These are phyloP conservation scores for Atrichornis clamosus DNA, from an alignment of 2,113 vertebrate genomes.

Conservation along the genomic window DNA sequence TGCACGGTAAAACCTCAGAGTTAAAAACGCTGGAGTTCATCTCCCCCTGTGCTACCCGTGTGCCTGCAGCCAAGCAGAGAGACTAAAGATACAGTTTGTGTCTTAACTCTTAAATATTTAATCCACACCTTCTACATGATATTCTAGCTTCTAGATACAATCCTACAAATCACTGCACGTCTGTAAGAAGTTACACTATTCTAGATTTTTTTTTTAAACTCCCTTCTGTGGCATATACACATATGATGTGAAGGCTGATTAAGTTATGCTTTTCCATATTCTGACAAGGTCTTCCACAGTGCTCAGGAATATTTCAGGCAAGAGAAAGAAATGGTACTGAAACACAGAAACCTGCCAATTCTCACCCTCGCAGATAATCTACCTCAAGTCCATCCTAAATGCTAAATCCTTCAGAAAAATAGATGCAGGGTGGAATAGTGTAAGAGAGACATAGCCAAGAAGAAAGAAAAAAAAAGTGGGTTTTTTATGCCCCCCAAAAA, in stretches of 20 bases:
- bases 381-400: background rate
- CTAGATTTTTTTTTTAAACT: background rate
- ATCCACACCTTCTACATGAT: background rate
- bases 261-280: slow-evolving; percentile 24
- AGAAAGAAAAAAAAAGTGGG: background rate
- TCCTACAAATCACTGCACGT: slow-evolving; percentile 1
- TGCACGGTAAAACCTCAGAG: background rate
- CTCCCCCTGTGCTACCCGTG: background rate
- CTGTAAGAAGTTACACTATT: background rate
- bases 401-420: background rate
- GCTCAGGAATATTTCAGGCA: slow-evolving; percentile 4
- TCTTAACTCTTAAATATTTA: slow-evolving; percentile 48
- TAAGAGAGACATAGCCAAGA: background rate
- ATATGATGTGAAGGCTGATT: slow-evolving; percentile 9
- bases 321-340: background rate
- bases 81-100: background rate
- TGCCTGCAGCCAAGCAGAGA: background rate
- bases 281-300: slow-evolving; percentile 31
- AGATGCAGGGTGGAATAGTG: background rate
- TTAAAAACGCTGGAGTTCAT: background rate
- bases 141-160: background rate
- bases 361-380: background rate
- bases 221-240: background rate
- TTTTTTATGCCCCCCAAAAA: background rate
- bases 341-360: slow-evolving; percentile 1